These are phyloP conservation scores for Pogonocichla stellata DNA, from an alignment of 2,113 vertebrate genomes.

Conservation along the genomic window DNA sequence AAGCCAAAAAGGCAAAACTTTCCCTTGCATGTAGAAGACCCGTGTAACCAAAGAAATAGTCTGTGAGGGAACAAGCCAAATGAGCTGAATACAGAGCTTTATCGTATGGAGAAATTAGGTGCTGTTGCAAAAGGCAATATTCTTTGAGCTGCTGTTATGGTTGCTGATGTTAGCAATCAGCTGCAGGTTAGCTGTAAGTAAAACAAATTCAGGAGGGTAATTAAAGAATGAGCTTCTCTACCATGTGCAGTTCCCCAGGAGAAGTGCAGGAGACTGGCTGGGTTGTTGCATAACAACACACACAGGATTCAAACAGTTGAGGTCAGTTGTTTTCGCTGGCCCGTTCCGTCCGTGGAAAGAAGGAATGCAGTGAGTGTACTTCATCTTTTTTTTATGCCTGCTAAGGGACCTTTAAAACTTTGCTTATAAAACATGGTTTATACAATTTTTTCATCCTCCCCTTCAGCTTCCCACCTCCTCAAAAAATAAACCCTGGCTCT, in stretches of 20 bases:
- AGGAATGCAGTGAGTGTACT: constrained; percentile 40
- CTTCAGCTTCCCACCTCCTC: background rate
- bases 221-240: background rate
- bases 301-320: constrained; percentile 11
- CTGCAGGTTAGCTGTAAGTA: background rate
- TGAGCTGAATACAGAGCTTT: background rate
- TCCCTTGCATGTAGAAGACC: background rate
- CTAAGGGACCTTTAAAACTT: constrained; percentile 39
- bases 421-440: constrained; percentile 27
- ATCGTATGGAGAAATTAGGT: background rate
- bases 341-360: background rate
- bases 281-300: background rate
- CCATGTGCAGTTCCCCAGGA: background rate
- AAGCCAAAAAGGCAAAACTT: background rate
- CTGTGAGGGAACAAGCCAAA: background rate
- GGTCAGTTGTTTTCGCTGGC: constrained; percentile 64
- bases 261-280: background rate
- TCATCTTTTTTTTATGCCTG: background rate
- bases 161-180: background rate
- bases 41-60: background rate
- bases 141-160: background rate
- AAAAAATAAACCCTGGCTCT: background rate
- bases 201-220: background rate
- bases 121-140: background rate
- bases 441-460: background rate